phyloP scores from a whole-genome alignment of 2,888 invertebrate genomes.

The Amorpha juglandis region DNA sequence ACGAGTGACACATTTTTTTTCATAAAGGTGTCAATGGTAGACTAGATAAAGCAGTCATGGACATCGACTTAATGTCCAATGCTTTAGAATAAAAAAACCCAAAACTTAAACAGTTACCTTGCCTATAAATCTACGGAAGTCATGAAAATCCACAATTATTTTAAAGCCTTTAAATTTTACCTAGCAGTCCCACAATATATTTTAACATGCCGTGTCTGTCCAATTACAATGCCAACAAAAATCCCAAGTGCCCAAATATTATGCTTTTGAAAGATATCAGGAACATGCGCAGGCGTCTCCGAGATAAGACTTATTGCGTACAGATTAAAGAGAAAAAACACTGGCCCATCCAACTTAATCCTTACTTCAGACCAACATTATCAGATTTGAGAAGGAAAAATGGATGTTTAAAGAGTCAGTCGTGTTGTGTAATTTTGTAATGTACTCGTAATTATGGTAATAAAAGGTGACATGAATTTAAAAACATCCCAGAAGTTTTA shows the following conservation, averaged over 20 bases:
- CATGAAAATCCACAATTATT: no score
- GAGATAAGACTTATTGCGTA: conserved; percentile 56
- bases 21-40: no score
- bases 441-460: conserved; percentile 2
- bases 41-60: no score
- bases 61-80: no score
- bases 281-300: conserved; percentile 49
- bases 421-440: not conserved
- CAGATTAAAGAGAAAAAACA: conserved; percentile 59
- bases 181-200: not conserved
- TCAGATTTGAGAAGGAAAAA: conserved; percentile 16
- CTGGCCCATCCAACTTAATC: conserved; percentile 59
- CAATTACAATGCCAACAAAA: conserved; percentile 37
- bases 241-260: conserved; percentile 66
- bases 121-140: no score
- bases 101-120: no score
- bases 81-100: no score
- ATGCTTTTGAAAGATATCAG: conserved; percentile 57
- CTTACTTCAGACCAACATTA: conserved; percentile 42
- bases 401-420: not conserved
- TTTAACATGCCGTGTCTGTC: conserved; percentile 34
- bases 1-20: no score
- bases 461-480: not conserved
- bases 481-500: not conserved
- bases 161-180: no score